phyloP scores from a whole-genome alignment of 2,797 vertebrate genomes.

The Selene dorsalis region DNA sequence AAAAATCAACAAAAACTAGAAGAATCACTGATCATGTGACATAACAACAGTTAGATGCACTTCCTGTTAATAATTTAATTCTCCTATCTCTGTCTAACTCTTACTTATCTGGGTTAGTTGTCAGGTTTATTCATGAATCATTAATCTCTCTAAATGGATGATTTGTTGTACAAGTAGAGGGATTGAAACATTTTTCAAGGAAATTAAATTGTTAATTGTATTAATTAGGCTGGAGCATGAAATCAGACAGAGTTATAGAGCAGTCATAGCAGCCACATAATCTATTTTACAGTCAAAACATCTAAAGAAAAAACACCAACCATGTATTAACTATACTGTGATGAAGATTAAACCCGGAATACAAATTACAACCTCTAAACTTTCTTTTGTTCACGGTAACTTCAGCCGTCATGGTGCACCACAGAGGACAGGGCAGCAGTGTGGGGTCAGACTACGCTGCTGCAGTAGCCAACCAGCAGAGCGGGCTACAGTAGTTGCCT shows the following conservation, averaged over 20 bases:
- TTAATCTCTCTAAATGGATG: background rate
- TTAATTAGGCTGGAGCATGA: too few relatives aligned
- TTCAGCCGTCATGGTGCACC: background rate
- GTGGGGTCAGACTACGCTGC: conserved; percentile 9
- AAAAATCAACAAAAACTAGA: conserved; percentile 5
- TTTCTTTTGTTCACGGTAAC: background rate
- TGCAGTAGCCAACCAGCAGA: conserved; percentile 9
- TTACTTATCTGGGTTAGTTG: background rate
- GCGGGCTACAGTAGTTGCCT: conserved; percentile 20
- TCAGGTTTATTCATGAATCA: background rate
- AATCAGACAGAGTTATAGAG: background rate
- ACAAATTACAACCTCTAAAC: background rate
- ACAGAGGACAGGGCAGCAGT: conserved; percentile 3
- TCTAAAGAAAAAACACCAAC: background rate
- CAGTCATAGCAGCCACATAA: background rate
- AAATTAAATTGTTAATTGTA: too few relatives aligned
- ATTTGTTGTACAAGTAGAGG: background rate
- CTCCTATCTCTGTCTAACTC: background rate
- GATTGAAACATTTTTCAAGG: too few relatives aligned
- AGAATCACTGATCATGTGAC: background rate
- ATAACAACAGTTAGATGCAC: too few relatives aligned
- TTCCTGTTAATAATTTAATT: background rate
- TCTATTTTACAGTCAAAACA: background rate
- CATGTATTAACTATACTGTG: conserved; percentile 1
- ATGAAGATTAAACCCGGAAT: background rate